These are phyloP conservation scores for Anisognathus igniventris DNA, from an alignment of 2,797 vertebrate genomes.

Conservation along the genomic window DNA sequence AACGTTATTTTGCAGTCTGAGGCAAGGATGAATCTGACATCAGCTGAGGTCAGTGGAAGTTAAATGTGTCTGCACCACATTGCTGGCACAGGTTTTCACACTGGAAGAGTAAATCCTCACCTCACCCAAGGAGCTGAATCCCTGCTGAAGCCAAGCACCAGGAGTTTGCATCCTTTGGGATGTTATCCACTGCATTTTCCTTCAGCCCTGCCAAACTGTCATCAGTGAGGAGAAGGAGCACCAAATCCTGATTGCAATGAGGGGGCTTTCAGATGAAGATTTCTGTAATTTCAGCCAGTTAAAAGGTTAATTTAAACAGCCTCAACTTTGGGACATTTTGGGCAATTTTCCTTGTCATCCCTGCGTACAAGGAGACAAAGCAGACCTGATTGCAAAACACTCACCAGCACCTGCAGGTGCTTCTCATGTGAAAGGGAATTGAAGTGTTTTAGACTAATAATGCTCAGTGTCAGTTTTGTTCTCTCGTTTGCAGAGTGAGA, in stretches of 20 bases:
- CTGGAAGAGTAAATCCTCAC: not conserved
- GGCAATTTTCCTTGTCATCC: not conserved
- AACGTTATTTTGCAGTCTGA: not conserved
- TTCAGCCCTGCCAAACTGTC: not conserved
- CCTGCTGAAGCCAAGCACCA: not conserved
- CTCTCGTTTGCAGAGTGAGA: not conserved
- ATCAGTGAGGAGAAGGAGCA: not conserved
- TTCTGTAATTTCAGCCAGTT: not conserved
- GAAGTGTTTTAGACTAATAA: not conserved
- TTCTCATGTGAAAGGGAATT: not conserved
- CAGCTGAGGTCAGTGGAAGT: not conserved
- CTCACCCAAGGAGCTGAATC: rapidly evolving
- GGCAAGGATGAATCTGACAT: not conserved
- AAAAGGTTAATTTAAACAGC: constrained; percentile 8
- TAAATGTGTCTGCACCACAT: not conserved
- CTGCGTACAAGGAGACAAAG: not conserved
- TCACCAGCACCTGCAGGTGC: not conserved
- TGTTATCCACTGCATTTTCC: not conserved
- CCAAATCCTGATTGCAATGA: not conserved
- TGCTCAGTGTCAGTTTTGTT: not conserved
- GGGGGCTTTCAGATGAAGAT: not conserved
- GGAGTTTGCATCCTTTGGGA: not conserved
- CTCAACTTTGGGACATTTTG: not conserved
- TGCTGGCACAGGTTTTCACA: not conserved
- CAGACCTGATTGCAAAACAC: constrained; percentile 19